Evolutionary conservation across 1,140 invertebrate species (phyloP).

Genomic region (Littorina saxatilis): DNA sequence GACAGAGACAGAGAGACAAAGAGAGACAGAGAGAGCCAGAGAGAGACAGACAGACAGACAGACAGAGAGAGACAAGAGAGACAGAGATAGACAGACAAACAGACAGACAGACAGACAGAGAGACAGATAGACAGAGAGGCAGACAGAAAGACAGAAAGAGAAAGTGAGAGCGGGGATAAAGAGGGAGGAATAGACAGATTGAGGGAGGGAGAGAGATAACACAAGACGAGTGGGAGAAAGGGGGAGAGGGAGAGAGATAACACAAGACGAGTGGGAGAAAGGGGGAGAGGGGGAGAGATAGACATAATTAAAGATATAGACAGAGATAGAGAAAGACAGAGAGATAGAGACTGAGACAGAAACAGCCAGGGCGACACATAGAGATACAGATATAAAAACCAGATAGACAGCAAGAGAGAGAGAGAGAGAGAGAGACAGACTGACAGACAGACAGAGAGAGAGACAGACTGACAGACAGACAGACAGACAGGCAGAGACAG

Average conservation of each 20-base stretch:
- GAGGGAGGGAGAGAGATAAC: not conserved
- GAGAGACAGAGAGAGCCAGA: too few relatives aligned
- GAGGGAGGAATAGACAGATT: not conserved
- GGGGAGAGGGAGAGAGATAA: not conserved
- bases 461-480: too few relatives aligned
- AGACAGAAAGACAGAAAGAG: not conserved
- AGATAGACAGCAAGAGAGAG: not conserved
- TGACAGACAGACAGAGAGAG: not conserved
- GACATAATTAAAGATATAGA: too few relatives aligned
- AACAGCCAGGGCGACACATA: too few relatives aligned
- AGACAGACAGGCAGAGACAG: too few relatives aligned
- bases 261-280: not conserved
- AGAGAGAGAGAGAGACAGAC: not conserved
- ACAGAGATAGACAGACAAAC: too few relatives aligned
- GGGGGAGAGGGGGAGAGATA: too few relatives aligned
- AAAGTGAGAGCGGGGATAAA: not conserved
- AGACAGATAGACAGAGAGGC: too few relatives aligned
- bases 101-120: too few relatives aligned
- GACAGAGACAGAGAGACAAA: not conserved
- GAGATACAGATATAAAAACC: not conserved
- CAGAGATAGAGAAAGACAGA: too few relatives aligned
- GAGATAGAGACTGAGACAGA: too few relatives aligned
- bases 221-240: too few relatives aligned
- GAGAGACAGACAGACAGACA: not conserved
- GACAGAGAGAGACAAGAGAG: not conserved